phyloP scores from a whole-genome alignment of 2,113 vertebrate species.

The Oxyruncus cristatus region DNA sequence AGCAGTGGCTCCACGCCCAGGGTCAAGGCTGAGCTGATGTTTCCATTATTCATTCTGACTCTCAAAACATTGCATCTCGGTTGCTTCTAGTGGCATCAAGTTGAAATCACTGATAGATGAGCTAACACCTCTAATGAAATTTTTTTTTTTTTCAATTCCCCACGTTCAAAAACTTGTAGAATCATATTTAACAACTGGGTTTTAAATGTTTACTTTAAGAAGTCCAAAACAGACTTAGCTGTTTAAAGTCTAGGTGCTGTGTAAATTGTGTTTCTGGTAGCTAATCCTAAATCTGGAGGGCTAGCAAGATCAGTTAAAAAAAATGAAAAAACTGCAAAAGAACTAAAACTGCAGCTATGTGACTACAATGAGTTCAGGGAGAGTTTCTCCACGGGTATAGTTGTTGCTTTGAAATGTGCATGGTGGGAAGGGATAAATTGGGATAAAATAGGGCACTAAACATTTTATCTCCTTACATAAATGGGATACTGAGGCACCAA shows the following conservation, averaged over 20 bases:
- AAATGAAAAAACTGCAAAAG: too few relatives aligned
- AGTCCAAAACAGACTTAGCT: not conserved
- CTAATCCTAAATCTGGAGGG: not conserved
- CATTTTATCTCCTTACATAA: not conserved
- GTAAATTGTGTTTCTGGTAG: not conserved
- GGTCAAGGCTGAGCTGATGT: not conserved
- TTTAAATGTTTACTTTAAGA: not conserved
- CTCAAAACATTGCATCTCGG: not conserved
- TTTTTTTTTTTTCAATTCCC: not conserved
- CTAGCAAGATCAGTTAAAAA: not conserved
- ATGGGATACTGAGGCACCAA: not conserved
- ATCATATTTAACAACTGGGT: not conserved
- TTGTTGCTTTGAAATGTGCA: fast-evolving
- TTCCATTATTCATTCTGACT: not conserved
- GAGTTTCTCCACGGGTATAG: fast-evolving
- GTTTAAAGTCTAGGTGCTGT: not conserved
- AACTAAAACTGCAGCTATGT: too few relatives aligned
- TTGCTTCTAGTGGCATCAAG: not conserved
- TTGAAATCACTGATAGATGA: not conserved
- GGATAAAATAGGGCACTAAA: not conserved
- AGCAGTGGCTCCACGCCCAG: not conserved
- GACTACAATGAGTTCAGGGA: not conserved
- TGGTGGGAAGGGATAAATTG: not conserved
- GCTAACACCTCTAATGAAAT: not conserved
- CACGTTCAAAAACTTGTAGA: not conserved